A percentile compares a stretch with the other conserved stretches of the same genome.
These are phyloP conservation scores for Heliconius hewitsoni DNA, from an alignment of 1,140 invertebrate species.

Conservation along the genomic window DNA sequence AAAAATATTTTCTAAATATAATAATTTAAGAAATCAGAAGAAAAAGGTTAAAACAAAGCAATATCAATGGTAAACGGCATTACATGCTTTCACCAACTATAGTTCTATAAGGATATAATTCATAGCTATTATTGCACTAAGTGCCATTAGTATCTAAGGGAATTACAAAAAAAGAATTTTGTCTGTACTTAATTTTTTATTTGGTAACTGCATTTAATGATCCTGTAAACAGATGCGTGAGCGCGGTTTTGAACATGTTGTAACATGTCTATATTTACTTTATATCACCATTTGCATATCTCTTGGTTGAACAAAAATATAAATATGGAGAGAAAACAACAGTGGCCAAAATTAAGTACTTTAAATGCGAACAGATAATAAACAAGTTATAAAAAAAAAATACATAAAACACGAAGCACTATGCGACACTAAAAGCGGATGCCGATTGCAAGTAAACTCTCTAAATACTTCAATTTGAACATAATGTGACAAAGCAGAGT, in stretches of 20 bases:
- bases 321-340: neutral
- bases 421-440: constrained; percentile 64
- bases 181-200: constrained; percentile 70
- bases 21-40: neutral
- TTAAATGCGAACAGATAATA: constrained; percentile 48
- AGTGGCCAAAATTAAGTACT: constrained; percentile 55
- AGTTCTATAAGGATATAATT: neutral
- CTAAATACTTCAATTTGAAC: constrained; percentile 37
- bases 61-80: neutral
- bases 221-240: constrained; percentile 44
- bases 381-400: constrained; percentile 49
- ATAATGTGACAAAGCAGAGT: constrained; percentile 12
- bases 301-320: neutral
- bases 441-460: constrained; percentile 36
- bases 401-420: constrained; percentile 53
- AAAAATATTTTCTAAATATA: neutral
- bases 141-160: constrained; percentile 7
- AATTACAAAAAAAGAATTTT: constrained; percentile 18
- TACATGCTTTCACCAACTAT: neutral
- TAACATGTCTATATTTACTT: neutral
- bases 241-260: neutral
- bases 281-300: neutral
- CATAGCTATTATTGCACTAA: neutral
- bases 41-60: neutral
- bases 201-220: constrained; percentile 72